A percentile compares a stretch with the other conserved stretches of the same genome.
phyloP scores from a whole-genome alignment of 2,888 invertebrate species.

The Yponomeuta plumbellus region DNA sequence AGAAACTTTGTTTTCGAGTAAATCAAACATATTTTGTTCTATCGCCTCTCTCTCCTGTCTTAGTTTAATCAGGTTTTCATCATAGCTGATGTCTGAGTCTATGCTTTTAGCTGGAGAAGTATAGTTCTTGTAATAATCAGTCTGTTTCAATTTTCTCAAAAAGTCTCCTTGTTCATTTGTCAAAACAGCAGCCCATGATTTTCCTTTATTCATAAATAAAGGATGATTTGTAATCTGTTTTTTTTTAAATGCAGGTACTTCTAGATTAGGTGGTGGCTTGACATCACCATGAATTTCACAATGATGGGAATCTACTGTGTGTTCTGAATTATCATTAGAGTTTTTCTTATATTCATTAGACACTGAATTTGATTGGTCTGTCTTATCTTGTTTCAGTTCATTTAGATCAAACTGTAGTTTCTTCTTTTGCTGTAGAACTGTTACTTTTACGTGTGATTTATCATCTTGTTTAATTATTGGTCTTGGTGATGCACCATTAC shows the following conservation, averaged over 20 bases:
- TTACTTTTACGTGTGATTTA: constrained; percentile 30
- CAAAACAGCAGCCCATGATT: constrained; percentile 65
- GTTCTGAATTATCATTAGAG: constrained; percentile 10
- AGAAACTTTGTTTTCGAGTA: constrained; percentile 84
- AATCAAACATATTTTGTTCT: constrained; percentile 85
- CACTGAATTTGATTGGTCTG: constrained; percentile 22
- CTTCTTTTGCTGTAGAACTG: constrained; percentile 27
- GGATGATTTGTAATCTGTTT: constrained; percentile 38
- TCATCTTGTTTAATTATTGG: constrained; percentile 13
- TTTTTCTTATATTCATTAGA: constrained; percentile 15
- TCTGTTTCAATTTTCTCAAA: constrained; percentile 59
- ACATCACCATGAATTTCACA: constrained; percentile 20
- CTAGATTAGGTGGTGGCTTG: constrained; percentile 25
- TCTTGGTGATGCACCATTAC: background rate
- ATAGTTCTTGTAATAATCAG: constrained; percentile 66
- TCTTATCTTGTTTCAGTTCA: background rate
- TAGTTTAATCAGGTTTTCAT: constrained; percentile 44
- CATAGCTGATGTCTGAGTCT: constrained; percentile 52
- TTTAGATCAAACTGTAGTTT: background rate
- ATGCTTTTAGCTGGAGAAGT: constrained; percentile 58
- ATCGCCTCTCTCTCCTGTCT: constrained; percentile 67
- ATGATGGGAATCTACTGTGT: constrained; percentile 19
- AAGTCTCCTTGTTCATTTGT: constrained; percentile 67
- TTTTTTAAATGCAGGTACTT: constrained; percentile 45
- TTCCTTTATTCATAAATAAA: constrained; percentile 51